A percentile compares a stretch with the other conserved stretches of the same genome.
These are phyloP conservation scores for Pseudoatta argentina DNA, from an alignment of 1,140 invertebrate species.

Conservation along the genomic window DNA sequence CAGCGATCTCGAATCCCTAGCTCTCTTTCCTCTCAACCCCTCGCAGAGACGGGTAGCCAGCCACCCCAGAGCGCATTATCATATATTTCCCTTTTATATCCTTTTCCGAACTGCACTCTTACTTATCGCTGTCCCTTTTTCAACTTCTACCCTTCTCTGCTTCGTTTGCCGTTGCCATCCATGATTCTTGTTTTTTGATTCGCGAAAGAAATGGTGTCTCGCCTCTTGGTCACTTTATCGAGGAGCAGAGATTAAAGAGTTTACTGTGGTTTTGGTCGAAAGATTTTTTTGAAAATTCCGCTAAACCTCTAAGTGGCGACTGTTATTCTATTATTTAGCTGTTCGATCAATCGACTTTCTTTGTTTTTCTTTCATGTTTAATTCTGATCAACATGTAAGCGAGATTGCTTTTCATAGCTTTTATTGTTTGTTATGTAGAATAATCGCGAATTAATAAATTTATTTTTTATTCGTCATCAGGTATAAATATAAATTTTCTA, in stretches of 20 bases:
- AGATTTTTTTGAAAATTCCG: neutral
- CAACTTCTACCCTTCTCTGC: slow-evolving; percentile 11
- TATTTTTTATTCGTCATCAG: neutral
- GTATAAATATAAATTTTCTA: neutral
- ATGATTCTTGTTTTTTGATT: slow-evolving; percentile 54
- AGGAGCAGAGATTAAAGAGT: slow-evolving; percentile 45
- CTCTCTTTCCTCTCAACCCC: slow-evolving; percentile 62
- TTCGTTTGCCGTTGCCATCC: neutral
- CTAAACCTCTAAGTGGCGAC: neutral
- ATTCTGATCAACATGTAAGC: neutral
- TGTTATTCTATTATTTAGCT: neutral
- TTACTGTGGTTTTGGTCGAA: slow-evolving; percentile 9
- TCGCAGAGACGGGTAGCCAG: slow-evolving; percentile 68
- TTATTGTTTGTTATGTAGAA: neutral
- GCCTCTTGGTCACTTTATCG: slow-evolving; percentile 58
- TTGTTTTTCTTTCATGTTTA: neutral
- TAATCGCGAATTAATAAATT: neutral
- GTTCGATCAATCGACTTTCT: neutral
- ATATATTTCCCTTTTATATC: slow-evolving; percentile 84
- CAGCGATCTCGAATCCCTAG: slow-evolving; percentile 77
- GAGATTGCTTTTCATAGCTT: neutral
- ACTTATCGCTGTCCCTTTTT: slow-evolving; percentile 62
- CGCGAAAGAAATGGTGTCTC: slow-evolving; percentile 27
- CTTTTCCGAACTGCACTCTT: slow-evolving; percentile 74
- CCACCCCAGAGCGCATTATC: slow-evolving; percentile 82